Evolutionary conservation across 2,888 invertebrate genomes (phyloP), one percentile per base, ranked within the genome.

Genomic region (Linhomoeus sp.): DNA sequence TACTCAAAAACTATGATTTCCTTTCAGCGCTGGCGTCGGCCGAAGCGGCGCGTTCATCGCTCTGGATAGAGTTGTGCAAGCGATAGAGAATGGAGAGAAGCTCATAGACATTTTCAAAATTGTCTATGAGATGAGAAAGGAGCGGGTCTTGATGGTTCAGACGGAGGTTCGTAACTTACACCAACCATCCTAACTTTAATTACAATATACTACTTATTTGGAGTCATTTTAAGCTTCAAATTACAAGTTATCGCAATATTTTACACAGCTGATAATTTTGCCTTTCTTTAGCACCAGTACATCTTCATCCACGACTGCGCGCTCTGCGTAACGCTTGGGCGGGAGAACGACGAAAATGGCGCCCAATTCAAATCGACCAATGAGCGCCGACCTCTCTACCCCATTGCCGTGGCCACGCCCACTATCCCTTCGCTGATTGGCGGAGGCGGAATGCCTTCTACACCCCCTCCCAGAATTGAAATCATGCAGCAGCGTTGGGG

Each of bases 251-350:
- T n/a, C n/a, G n/a, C n/a, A n/a, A n/a, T n/a, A n/a, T n/a, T n/a
- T n/a, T n/a, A n/a, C n/a, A n/a, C n/a, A n/a, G n/a, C n/a, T n/a
- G n/a, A n/a, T n/a, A n/a, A n/a, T n/a, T n/a, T n/a, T n/a, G n/a
- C n/a, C n/a, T n/a, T n/a, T n/a, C n/a, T n/a, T n/a, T 62, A 94
- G 75, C 90, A 90, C 72, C 94, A 97, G 71, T 97, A 94, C 71
- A 92, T 94, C 67, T 94, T 92, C 71, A 86, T 94, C 58, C 90
- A 97, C 71, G 88, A 92, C 71, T 92, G 92, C 71, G 73, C 97
- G 48, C 73, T 88, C 61, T 85, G 87, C 58, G 88, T 90, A 53
- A 73, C 94, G 45, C 86, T 92, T 70, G 15, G 29, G 29, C 35
- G 24, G 17, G 41, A 39, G n/a, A 14, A 15, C 49, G 22, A 15